Evolutionary conservation across 2,797 vertebrate genomes (phyloP).

Genomic region (Anomalospiza imberbis): DNA sequence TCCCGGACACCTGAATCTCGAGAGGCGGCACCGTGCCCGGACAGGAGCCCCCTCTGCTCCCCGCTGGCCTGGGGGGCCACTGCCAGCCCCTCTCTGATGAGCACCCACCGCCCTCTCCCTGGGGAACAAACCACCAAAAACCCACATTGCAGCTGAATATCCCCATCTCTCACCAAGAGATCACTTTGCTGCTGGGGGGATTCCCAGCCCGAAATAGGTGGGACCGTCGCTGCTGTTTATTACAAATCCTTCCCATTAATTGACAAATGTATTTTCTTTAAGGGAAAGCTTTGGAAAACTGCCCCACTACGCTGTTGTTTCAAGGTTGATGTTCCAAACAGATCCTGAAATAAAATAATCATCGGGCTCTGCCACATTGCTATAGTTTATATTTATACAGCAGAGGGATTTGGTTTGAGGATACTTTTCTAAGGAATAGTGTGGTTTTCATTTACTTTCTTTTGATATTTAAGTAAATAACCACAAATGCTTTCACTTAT

Average conservation of each 20-base stretch:
- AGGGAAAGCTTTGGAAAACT: neutral
- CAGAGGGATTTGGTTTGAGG: neutral
- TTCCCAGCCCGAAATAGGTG: neutral
- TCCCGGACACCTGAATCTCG: neutral
- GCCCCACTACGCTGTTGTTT: rapidly evolving
- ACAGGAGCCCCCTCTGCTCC: neutral
- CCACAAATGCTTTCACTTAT: neutral
- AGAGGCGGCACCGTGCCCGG: rapidly evolving
- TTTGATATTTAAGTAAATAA: neutral
- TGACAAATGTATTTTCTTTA: neutral
- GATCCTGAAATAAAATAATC: slow-evolving; percentile 10
- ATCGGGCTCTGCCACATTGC: neutral
- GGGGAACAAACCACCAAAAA: neutral
- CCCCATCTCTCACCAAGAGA: neutral
- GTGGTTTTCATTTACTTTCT: neutral
- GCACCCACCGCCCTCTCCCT: neutral
- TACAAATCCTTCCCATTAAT: neutral
- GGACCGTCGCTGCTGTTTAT: neutral
- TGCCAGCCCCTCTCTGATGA: rapidly evolving
- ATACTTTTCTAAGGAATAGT: neutral
- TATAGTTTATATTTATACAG: neutral
- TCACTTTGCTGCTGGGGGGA: neutral
- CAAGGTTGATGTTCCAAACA: neutral
- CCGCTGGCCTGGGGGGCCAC: neutral
- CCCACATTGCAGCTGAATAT: rapidly evolving